phyloP scores from a whole-genome alignment of 2,888 invertebrate species.

The Sympetrum striolatum region DNA sequence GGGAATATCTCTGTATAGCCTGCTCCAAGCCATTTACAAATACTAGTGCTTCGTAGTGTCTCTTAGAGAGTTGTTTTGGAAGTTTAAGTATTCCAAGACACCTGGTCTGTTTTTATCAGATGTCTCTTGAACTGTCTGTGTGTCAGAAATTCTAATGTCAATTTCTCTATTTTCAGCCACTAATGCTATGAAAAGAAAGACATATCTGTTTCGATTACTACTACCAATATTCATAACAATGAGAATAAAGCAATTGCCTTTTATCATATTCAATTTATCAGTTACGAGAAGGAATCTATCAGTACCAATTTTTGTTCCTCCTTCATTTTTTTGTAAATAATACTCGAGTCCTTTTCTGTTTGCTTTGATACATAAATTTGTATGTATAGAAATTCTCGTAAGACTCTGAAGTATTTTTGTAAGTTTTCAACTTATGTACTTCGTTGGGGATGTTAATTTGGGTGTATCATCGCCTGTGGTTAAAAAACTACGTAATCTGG shows the following conservation, averaged over 20 bases:
- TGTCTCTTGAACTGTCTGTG: neutral
- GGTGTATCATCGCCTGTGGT: neutral
- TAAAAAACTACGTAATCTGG: neutral
- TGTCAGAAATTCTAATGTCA: neutral
- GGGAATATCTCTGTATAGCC: neutral
- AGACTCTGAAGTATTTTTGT: neutral
- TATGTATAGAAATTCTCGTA: constrained; percentile 1
- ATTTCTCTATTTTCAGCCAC: neutral
- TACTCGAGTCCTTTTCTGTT: neutral
- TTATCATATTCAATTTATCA: neutral
- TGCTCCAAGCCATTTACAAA: neutral
- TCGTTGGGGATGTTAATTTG: constrained; percentile 4
- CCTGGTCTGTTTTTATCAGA: neutral
- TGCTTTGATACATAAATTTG: constrained; percentile 5
- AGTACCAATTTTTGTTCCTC: too few species aligned
- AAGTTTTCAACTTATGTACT: constrained; percentile 22
- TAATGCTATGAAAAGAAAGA: neutral
- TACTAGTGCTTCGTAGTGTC: neutral
- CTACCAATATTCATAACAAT: neutral
- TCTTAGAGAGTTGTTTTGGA: constrained; percentile 5
- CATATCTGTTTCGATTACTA: neutral
- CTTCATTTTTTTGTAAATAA: too few species aligned
- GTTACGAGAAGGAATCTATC: neutral
- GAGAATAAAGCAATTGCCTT: neutral
- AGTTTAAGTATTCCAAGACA: neutral